Evolutionary conservation across 2,113 vertebrate species (phyloP).

Genomic region (Stegastes partitus): DNA sequence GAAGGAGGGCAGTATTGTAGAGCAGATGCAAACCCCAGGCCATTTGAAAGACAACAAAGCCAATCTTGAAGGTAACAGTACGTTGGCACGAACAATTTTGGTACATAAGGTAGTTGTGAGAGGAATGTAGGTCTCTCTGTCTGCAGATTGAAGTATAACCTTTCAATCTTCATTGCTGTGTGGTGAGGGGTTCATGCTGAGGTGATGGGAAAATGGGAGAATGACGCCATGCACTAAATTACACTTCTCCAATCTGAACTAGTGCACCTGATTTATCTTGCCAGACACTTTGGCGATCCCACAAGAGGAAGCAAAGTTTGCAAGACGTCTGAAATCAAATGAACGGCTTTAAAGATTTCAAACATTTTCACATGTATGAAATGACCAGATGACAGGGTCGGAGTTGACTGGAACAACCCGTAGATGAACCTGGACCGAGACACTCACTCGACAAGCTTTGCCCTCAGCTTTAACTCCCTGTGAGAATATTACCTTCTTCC

Average conservation of each 20-base stretch:
- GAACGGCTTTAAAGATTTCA: conserved; percentile 27
- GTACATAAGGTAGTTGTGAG: conserved; percentile 31
- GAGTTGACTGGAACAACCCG: conserved; percentile 15
- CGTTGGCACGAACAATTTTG: conserved; percentile 47
- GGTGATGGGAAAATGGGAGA: conserved; percentile 10
- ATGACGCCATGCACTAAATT: conserved; percentile 20
- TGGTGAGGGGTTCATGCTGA: conserved; percentile 49
- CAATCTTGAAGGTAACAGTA: neutral
- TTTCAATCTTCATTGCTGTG: neutral
- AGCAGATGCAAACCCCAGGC: conserved; percentile 43
- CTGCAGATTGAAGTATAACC: conserved; percentile 25
- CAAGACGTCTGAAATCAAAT: neutral
- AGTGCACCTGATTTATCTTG: conserved; percentile 12
- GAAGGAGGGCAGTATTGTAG: conserved; percentile 56
- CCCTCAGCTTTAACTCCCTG: conserved; percentile 41
- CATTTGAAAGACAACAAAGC: conserved; percentile 1
- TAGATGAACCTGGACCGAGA: neutral
- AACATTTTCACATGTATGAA: conserved; percentile 5
- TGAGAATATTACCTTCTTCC: conserved; percentile 26
- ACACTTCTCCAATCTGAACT: conserved; percentile 13
- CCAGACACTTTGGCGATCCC: neutral
- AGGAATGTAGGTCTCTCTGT: conserved; percentile 24
- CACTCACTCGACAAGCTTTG: conserved; percentile 6
- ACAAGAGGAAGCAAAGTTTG: conserved; percentile 3
- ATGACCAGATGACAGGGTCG: conserved; percentile 14